Conservation (phyloP, 1,140 invertebrate species). For the Hormaphis cornu region DNA sequence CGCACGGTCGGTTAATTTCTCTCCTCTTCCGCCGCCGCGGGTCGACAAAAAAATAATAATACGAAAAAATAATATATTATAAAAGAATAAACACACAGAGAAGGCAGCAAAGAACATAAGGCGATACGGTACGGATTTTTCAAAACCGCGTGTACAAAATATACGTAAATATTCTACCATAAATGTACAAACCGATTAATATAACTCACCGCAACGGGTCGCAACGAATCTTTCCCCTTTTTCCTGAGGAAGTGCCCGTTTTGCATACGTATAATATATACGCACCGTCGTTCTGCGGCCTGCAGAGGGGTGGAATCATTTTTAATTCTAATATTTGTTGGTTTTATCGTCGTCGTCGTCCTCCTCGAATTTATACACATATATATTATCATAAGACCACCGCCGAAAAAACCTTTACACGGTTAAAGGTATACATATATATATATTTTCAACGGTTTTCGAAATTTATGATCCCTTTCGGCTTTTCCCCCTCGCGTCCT, state of each 20-base stretch:
- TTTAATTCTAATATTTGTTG: slow-evolving; percentile 32
- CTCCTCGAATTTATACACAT: no score
- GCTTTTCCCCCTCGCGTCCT: neutral
- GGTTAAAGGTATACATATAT: neutral
- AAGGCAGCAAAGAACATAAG: neutral
- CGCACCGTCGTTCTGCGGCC: no score
- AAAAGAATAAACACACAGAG: neutral
- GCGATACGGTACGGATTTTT: slow-evolving; percentile 17
- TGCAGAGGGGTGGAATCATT: slow-evolving; percentile 23
- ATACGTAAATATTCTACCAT: neutral
- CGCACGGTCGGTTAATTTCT: slow-evolving; percentile 31
- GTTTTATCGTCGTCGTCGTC: slow-evolving; percentile 30
- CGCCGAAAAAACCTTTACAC: neutral
- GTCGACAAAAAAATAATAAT: neutral
- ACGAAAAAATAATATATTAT: neutral
- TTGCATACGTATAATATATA: no score
- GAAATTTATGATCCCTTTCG: slow-evolving; percentile 29
- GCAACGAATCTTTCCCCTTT: slow-evolving; percentile 31
- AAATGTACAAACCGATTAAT: neutral
- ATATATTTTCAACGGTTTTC: neutral
- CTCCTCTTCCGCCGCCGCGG: neutral
- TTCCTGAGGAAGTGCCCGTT: slow-evolving; percentile 31
- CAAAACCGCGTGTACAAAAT: no score
- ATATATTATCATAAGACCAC: neutral
- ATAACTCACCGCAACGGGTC: slow-evolving; percentile 30